Percentiles rank a stretch among this genome's conserved stretches.
Evolutionary conservation across 1,140 invertebrate genomes (phyloP).

Genomic region (Drosophila insularis): DNA sequence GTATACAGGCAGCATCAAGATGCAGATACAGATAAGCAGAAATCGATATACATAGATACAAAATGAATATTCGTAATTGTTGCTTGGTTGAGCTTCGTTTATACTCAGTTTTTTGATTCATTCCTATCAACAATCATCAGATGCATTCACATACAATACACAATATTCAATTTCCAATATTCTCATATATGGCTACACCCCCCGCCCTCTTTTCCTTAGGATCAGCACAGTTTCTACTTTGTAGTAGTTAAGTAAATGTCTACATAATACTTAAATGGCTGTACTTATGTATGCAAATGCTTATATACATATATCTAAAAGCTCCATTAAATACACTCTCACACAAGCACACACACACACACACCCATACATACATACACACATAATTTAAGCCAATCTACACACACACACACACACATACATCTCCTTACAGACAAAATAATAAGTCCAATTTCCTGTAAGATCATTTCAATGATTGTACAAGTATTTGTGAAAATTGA

Average conservation of each 20-base stretch:
- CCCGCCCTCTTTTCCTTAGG: background rate
- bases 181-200: constrained; percentile 12
- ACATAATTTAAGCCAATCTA: constrained; percentile 42
- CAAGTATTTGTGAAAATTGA: constrained; percentile 69
- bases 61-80: constrained; percentile 26
- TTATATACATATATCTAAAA: constrained; percentile 3
- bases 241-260: constrained; percentile 13
- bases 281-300: constrained; percentile 7
- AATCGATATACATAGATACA: constrained; percentile 16
- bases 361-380: constrained; percentile 34
- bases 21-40: constrained; percentile 16
- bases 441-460: constrained; percentile 40
- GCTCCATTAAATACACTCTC: background rate
- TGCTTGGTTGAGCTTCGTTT: constrained; percentile 35
- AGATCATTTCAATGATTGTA: constrained; percentile 68
- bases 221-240: constrained; percentile 24
- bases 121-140: constrained; percentile 25
- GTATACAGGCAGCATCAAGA: constrained; percentile 56
- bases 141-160: background rate
- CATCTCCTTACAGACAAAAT: constrained; percentile 14
- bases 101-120: constrained; percentile 5
- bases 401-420: constrained; percentile 20
- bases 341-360: constrained; percentile 4
- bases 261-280: constrained; percentile 14
- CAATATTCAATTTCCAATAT: constrained; percentile 20